Evolutionary conservation across 2,888 invertebrate genomes (phyloP).

Genomic region (Mayetiola destructor): DNA sequence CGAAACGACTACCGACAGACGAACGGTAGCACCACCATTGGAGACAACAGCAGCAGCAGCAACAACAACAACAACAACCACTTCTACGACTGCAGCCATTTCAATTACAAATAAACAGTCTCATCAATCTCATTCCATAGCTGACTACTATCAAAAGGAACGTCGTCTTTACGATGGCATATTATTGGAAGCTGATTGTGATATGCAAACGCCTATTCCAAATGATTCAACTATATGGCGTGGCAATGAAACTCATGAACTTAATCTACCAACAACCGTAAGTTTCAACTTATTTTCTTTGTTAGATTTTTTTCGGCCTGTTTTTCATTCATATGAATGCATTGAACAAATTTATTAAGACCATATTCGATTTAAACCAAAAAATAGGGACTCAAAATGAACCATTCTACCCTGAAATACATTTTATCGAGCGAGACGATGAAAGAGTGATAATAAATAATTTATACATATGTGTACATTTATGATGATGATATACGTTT

Average conservation of each 20-base stretch:
- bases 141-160: background rate
- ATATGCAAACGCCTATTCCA: conserved; percentile 49
- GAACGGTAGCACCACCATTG: no score
- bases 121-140: background rate
- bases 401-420: no score
- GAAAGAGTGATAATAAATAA: no score
- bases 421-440: no score
- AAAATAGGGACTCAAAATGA: no score
- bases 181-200: conserved; percentile 37
- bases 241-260: conserved; percentile 56
- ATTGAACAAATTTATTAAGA: no score
- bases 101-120: background rate
- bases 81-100: conserved; percentile 23
- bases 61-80: conserved; percentile 22
- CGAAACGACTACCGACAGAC: no score
- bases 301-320: no score
- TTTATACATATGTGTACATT: no score
- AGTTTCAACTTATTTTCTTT: conserved; percentile 28
- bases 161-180: conserved; percentile 23
- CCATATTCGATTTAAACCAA: no score
- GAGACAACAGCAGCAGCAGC: background rate
- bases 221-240: conserved; percentile 52
- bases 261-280: conserved; percentile 51
- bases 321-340: no score
- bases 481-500: no score